Conservation (phyloP, 2,797 vertebrate genomes). For the Tiaroga cobitis region DNA sequence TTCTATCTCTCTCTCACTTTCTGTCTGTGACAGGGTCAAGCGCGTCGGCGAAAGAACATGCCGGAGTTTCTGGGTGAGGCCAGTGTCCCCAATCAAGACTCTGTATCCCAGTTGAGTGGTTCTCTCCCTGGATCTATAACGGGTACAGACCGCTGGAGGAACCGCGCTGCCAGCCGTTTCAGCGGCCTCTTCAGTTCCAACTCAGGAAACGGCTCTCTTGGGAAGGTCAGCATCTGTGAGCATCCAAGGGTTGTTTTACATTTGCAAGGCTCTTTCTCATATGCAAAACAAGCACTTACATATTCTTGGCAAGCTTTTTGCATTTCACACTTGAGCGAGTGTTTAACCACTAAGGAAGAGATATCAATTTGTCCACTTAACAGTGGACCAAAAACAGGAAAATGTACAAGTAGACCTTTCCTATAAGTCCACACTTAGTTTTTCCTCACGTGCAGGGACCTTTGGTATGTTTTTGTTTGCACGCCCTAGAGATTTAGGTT, state of each 20-base stretch:
- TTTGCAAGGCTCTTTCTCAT: constrained; percentile 19
- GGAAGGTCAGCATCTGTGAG: constrained; percentile 83
- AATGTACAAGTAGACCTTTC: constrained; percentile 42
- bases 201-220: constrained; percentile 70
- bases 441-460: constrained; percentile 8
- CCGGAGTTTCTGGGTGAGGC: constrained; percentile 90
- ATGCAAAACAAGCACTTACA: neutral
- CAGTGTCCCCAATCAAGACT: constrained; percentile 81
- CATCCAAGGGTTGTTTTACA: neutral
- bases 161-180: constrained; percentile 90
- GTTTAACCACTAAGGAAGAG: constrained; percentile 20
- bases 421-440: constrained; percentile 12
- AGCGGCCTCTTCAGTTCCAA: constrained; percentile 89
- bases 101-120: constrained; percentile 69
- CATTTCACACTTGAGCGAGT: constrained; percentile 33
- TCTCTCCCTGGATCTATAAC: constrained; percentile 77
- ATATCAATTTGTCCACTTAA: constrained; percentile 36
- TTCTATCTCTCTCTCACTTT: neutral
- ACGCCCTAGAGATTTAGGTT: constrained; percentile 7
- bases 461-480: neutral
- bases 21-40: constrained; percentile 78
- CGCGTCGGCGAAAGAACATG: constrained; percentile 93
- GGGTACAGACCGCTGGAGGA: constrained; percentile 90
- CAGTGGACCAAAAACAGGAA: constrained; percentile 36
- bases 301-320: constrained; percentile 11